phyloP scores from a whole-genome alignment of 2,797 vertebrate genomes.

The Epinephelus awoara region DNA sequence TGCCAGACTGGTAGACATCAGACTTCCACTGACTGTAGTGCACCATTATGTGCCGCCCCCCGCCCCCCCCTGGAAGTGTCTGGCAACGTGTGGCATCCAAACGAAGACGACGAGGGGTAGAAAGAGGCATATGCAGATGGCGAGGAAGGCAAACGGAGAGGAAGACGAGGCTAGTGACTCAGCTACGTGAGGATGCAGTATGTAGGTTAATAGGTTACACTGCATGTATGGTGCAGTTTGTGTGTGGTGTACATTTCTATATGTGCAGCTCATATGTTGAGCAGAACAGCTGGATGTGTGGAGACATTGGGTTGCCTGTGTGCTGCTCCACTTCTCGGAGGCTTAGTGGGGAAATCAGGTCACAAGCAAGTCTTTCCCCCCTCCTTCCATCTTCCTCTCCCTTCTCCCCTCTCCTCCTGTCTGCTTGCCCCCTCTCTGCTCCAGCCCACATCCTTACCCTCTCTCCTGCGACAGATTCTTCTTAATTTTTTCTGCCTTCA shows the following conservation, averaged over 20 bases:
- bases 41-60: constrained; percentile 1
- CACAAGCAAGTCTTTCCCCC: constrained; percentile 59
- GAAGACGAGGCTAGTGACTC: constrained; percentile 56
- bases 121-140: constrained; percentile 15
- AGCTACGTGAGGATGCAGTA: constrained; percentile 42
- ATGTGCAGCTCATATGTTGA: constrained; percentile 10
- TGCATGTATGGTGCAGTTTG: neutral
- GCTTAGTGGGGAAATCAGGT: constrained; percentile 82
- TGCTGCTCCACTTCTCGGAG: constrained; percentile 70
- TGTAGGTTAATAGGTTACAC: constrained; percentile 54
- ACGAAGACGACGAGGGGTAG: neutral
- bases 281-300: constrained; percentile 37
- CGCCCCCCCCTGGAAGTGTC: constrained; percentile 1
- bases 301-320: constrained; percentile 30
- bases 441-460: constrained; percentile 31
- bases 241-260: neutral
- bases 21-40: constrained; percentile 27
- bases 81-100: neutral
- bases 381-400: constrained; percentile 39
- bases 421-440: constrained; percentile 41
- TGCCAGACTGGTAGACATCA: constrained; percentile 51
- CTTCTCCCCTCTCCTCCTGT: constrained; percentile 37
- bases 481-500: constrained; percentile 13
- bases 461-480: constrained; percentile 16
- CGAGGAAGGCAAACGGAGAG: neutral